These are phyloP conservation scores for Agrochola macilenta DNA, from an alignment of 2,888 invertebrate species.

Conservation along the genomic window DNA sequence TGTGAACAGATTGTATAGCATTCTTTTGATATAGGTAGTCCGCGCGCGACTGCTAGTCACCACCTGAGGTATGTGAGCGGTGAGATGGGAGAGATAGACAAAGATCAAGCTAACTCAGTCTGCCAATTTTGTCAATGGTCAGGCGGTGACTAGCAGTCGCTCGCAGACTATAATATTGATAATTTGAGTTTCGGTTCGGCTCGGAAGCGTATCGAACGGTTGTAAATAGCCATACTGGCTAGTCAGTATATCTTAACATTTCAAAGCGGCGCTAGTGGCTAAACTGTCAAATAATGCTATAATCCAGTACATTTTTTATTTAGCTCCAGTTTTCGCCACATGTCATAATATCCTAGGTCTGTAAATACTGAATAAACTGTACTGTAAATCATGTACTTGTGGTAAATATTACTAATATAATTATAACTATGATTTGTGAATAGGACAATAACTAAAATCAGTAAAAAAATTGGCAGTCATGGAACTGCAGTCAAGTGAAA, in stretches of 20 bases:
- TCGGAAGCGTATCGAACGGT: neutral
- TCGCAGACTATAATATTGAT: neutral
- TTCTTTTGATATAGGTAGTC: neutral
- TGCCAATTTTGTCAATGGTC: too few relatives aligned
- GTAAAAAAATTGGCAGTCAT: neutral
- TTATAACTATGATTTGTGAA: slow-evolving; percentile 2
- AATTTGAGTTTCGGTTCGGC: neutral
- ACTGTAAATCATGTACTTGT: neutral
- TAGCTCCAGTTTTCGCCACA: neutral
- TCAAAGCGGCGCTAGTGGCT: neutral
- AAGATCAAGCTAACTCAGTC: too few relatives aligned
- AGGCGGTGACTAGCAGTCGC: too few relatives aligned
- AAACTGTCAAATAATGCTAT: neutral
- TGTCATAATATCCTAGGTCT: neutral
- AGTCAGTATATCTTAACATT: neutral
- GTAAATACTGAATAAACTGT: neutral
- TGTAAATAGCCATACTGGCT: neutral
- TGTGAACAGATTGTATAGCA: too few relatives aligned
- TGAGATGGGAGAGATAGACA: too few relatives aligned
- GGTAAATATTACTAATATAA: neutral
- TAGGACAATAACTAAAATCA: neutral
- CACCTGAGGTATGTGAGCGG: too few relatives aligned
- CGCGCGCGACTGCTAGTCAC: too few relatives aligned
- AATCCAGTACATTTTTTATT: neutral
- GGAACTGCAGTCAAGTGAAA: too few relatives aligned